Evolutionary conservation across 2,888 invertebrate species (phyloP).

Genomic region (Phania funesta): DNA sequence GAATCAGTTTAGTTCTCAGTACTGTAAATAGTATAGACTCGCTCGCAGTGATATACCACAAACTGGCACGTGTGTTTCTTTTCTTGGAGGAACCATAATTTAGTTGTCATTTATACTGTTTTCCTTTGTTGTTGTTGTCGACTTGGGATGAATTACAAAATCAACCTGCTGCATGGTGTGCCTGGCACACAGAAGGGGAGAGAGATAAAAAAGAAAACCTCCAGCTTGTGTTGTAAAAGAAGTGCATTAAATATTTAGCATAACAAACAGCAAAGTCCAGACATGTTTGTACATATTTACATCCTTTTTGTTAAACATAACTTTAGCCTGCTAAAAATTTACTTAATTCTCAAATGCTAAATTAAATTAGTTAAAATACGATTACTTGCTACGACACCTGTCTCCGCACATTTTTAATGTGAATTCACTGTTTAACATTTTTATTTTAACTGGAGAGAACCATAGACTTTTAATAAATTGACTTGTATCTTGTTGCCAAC

Average conservation of each 20-base stretch:
- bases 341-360: conserved; percentile 52
- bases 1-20: conserved; percentile 12
- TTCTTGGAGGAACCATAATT: conserved; percentile 62
- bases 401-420: conserved; percentile 23
- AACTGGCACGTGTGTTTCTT: conserved; percentile 52
- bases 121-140: neutral
- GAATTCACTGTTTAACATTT: neutral
- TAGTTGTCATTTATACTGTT: conserved; percentile 61
- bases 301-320: conserved; percentile 4
- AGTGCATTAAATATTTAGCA: conserved; percentile 65
- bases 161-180: conserved; percentile 20
- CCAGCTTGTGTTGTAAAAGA: conserved; percentile 11
- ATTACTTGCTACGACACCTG: conserved; percentile 59
- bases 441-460: neutral
- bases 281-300: neutral
- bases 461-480: conserved; percentile 7
- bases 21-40: conserved; percentile 9
- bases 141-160: conserved; percentile 27
- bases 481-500: neutral
- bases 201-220: neutral
- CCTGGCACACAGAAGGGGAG: neutral
- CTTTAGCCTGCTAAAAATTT: neutral
- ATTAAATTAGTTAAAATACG: conserved; percentile 63
- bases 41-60: conserved; percentile 9
- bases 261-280: neutral